Conservation (phyloP, 1,140 invertebrate genomes). For the Drosophila guanche region DNA sequence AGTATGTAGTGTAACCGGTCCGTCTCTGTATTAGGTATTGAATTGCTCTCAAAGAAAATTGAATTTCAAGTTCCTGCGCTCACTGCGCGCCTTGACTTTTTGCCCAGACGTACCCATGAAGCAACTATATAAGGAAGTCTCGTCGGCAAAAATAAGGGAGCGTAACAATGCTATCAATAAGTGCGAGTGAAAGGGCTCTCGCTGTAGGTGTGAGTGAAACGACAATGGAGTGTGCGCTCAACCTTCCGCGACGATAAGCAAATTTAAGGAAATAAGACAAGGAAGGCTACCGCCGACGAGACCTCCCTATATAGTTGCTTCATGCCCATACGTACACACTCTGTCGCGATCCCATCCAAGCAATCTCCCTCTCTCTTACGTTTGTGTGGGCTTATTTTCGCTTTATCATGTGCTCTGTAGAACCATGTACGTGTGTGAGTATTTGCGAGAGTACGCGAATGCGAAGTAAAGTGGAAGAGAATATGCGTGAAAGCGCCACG, state of each 20-base stretch:
- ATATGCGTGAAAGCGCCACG: constrained; percentile 62
- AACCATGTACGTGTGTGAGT: background rate
- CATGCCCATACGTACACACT: constrained; percentile 33
- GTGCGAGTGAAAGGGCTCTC: no score
- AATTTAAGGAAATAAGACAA: no score
- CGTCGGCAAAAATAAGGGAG: no score
- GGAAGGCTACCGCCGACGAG: no score
- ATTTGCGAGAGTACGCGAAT: background rate
- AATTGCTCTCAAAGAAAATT: constrained; percentile 40
- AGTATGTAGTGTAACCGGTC: constrained; percentile 32
- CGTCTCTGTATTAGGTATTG: constrained; percentile 31
- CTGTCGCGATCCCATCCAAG: constrained; percentile 10
- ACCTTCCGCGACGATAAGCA: no score
- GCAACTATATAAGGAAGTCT: no score
- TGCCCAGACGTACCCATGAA: constrained; percentile 38
- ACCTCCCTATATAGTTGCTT: no score
- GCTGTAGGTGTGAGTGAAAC: no score
- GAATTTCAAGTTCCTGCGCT: constrained; percentile 43
- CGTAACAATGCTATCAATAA: no score
- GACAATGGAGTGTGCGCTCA: no score
- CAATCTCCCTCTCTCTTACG: constrained; percentile 16
- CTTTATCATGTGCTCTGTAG: constrained; percentile 31
- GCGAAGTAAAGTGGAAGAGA: constrained; percentile 22
- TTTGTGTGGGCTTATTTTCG: constrained; percentile 16
- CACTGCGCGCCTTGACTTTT: constrained; percentile 42